Evolutionary conservation across 2,797 vertebrate genomes (phyloP), one percentile per base, ranked within the genome.

Genomic region (Sylvia borin): DNA sequence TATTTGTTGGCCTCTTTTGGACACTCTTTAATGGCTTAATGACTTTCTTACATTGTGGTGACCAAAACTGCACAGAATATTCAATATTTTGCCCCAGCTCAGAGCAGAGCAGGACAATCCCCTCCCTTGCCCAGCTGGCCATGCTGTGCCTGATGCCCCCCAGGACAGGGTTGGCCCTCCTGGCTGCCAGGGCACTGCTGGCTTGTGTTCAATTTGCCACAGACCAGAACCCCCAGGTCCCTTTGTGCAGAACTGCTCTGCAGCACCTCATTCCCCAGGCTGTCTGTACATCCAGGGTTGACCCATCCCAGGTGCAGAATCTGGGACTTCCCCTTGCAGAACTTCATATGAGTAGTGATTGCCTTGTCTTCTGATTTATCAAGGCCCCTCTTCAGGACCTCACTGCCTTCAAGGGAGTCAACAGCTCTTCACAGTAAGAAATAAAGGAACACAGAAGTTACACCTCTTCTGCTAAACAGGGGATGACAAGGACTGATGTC

Each of bases 91-190:
- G 0, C 12, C 22, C 10, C 16, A 48, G 25, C 0, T 2, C 50
- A 73, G 50, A 55, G 50, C 80, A 40, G 58, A 73, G 29, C 0
- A 0, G 34, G 19, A 25, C 58, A 83, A 48, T 73, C 50, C 10
- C 50, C 58, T 64, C 29, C 24, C 58, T 55, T 55, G 34, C 42
- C 58, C 0, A 0, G 15, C 24, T 72, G 58, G 13, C 0, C 0
- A 6, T 55, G 68, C 25, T 73, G 19, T 47, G 6, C 34, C 42
- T 83, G 42, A 48, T 40, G 50, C 8, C 3, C 14, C 66, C 25
- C 50, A 20, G 51, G 25, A 65, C 29, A 57, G 1, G 1, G 1
- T 2, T 64, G 42, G 13, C 24, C 19, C 24, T 62, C 22, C 68
- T 73, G 50, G 34, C 50, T 64, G n/a, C 16, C 68, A 40, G 48